A percentile compares a stretch with the other conserved stretches of the same genome.
These are phyloP conservation scores for Chymomyza costata DNA, from an alignment of 1,140 invertebrate genomes.

Conservation along the genomic window DNA sequence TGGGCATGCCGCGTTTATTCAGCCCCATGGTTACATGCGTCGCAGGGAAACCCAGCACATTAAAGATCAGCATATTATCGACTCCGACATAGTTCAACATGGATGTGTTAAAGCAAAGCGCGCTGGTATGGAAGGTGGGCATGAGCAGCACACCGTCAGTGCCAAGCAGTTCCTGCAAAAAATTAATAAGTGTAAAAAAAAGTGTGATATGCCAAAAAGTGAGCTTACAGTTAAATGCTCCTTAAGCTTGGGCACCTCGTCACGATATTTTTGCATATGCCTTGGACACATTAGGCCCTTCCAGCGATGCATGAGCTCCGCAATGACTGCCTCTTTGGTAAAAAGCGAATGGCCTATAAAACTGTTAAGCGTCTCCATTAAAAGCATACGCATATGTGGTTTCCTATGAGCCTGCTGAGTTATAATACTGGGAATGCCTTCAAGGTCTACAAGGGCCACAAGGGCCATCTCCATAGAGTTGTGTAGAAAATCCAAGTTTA, in stretches of 20 bases:
- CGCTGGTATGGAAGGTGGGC: slow-evolving; percentile 82
- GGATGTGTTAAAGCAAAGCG: slow-evolving; percentile 80
- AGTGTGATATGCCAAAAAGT: not conserved
- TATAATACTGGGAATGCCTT: slow-evolving; percentile 62
- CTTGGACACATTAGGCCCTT: slow-evolving; percentile 35
- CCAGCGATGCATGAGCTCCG: slow-evolving; percentile 49
- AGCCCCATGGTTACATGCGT: slow-evolving; percentile 85
- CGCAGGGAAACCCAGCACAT: slow-evolving; percentile 85
- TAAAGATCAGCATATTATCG: slow-evolving; percentile 84
- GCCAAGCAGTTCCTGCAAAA: slow-evolving; percentile 77
- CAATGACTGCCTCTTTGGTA: slow-evolving; percentile 56
- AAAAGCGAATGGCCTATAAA: slow-evolving; percentile 54
- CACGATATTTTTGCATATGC: slow-evolving; percentile 33
- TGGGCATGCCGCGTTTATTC: slow-evolving; percentile 80
- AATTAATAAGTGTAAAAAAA: too few relatives aligned
- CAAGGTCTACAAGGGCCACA: slow-evolving; percentile 36
- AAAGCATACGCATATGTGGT: slow-evolving; percentile 36
- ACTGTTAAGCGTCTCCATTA: slow-evolving; percentile 48
- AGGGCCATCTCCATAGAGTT: slow-evolving; percentile 48
- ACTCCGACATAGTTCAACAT: slow-evolving; percentile 79
- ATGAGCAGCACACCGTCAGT: slow-evolving; percentile 84
- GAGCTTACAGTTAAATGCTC: slow-evolving; percentile 38
- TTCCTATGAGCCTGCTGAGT: slow-evolving; percentile 39
- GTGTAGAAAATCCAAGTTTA: slow-evolving; percentile 41
- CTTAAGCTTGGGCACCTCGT: slow-evolving; percentile 30